phyloP scores from a whole-genome alignment of 37 sponge, comb jelly and placozoan species.

The Haliclona indistincta region DNA sequence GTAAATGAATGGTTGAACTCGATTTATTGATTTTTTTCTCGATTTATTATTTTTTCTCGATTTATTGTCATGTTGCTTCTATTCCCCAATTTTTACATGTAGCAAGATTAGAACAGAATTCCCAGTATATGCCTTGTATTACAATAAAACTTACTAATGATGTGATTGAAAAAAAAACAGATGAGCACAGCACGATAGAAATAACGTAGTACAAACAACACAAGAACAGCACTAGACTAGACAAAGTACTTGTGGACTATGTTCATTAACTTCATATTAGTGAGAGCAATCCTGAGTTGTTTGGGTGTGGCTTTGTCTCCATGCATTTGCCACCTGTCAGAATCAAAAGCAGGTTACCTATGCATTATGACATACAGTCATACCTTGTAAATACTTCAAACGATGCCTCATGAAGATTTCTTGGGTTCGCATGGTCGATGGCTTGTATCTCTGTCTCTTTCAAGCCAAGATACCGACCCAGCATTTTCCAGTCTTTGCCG shows the following conservation, averaged over 20 bases:
- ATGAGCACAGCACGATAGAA: too few relatives aligned
- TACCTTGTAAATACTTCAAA: constrained; percentile 51
- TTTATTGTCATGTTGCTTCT: too few relatives aligned
- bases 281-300: constrained; percentile 46
- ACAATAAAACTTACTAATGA: too few relatives aligned
- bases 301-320: constrained; percentile 48
- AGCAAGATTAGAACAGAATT: too few relatives aligned
- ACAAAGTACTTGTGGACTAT: constrained; percentile 71
- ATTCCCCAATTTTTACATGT: too few relatives aligned
- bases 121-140: too few relatives aligned
- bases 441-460: constrained; percentile 51
- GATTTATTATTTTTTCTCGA: too few relatives aligned
- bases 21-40: too few relatives aligned
- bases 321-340: constrained; percentile 49
- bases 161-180: too few relatives aligned
- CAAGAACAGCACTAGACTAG: too few relatives aligned
- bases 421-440: constrained; percentile 28
- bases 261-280: constrained; percentile 48
- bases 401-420: constrained; percentile 67
- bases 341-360: not conserved
- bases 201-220: too few relatives aligned
- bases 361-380: not conserved
- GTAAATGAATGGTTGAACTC: too few relatives aligned
- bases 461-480: constrained; percentile 48
- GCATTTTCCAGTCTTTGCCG: constrained; percentile 71